Base-by-base conservation (phyloP, 1,140 invertebrate species). In the Schlechtendalia chinensis region DNA sequence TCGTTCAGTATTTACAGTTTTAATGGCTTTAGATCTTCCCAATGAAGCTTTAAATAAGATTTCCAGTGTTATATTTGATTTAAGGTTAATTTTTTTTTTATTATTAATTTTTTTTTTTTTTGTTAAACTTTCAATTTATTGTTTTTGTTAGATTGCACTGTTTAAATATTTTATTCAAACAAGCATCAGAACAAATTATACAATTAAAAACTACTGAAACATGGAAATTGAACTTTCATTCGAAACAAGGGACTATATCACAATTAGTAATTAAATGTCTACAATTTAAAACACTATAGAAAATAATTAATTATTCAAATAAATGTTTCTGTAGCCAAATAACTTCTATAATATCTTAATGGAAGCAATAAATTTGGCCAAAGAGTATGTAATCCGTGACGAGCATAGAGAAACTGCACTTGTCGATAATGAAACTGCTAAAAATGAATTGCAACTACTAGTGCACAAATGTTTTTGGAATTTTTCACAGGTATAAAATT, bases 211-310 rank as follows among this genome's bases (percentile, higher is more conserved):
- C 89, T 58, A 91, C 92, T 83, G 96, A 98, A 87, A 93, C 90
- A 0, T 98, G 96, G 96, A 89, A 91, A 83, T 90, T 96, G 74
- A 92, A 95, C 82, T 92, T 94, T 82, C 91, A 91, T 84, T 92
- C 93, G 82, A 90, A 92, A 83, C 90, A 91, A 84, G 93, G 92
- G 29, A 93, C 93, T 47, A 91, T 94, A 54, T 96, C 95, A 14
- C 90, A 93, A 85, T 87, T 96, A 85, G 93, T 95, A 87, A 88
- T 86, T 86, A 45, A 11, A 19, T 72, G 19, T 54, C 17, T 54
- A 32, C 54, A 19, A 22, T 67, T 19, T 54, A 54, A 50, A 12
- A 12, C 1, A 50, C 47, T 11, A 50, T 50, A 50, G 5, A 50
- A 50, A 50, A 50, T 50, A 12, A 12, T 50, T 5, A 50, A 50